phyloP scores from a whole-genome alignment of 2,888 invertebrate genomes.

The Bellardia bayeri region DNA sequence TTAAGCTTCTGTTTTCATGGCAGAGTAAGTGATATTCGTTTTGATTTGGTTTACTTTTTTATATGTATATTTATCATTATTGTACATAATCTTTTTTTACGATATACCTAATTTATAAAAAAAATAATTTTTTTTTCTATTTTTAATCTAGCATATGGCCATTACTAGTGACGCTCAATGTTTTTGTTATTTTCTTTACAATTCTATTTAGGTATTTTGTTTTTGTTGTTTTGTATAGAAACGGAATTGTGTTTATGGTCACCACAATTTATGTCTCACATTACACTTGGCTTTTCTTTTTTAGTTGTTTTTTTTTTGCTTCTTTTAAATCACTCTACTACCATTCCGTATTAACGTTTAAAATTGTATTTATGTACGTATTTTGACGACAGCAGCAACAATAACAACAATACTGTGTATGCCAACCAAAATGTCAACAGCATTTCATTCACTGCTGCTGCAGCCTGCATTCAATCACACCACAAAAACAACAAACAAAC shows the following conservation, averaged over 20 bases:
- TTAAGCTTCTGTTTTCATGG: constrained; percentile 35
- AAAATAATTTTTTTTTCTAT: constrained; percentile 21
- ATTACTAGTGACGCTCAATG: constrained; percentile 55
- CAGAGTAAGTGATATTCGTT: constrained; percentile 28
- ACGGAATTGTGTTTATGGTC: constrained; percentile 57
- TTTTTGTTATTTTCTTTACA: constrained; percentile 36
- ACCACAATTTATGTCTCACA: constrained; percentile 67
- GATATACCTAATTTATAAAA: background rate
- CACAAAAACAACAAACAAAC: constrained; percentile 33
- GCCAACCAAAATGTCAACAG: constrained; percentile 70
- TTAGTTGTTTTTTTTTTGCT: background rate
- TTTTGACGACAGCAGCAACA: constrained; percentile 32
- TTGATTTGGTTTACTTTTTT: constrained; percentile 40
- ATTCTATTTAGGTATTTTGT: background rate
- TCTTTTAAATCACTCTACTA: constrained; percentile 12
- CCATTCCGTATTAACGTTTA: constrained; percentile 19
- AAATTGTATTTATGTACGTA: constrained; percentile 19
- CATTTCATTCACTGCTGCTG: constrained; percentile 52
- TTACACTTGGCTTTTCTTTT: constrained; percentile 58
- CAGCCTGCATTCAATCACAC: constrained; percentile 41
- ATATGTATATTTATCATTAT: constrained; percentile 8
- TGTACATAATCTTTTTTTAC: background rate
- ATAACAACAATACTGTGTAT: constrained; percentile 12
- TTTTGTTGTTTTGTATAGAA: background rate
- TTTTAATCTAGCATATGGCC: constrained; percentile 30